phyloP scores from a whole-genome alignment of 1,140 invertebrate species.

The Tribolium madens region DNA sequence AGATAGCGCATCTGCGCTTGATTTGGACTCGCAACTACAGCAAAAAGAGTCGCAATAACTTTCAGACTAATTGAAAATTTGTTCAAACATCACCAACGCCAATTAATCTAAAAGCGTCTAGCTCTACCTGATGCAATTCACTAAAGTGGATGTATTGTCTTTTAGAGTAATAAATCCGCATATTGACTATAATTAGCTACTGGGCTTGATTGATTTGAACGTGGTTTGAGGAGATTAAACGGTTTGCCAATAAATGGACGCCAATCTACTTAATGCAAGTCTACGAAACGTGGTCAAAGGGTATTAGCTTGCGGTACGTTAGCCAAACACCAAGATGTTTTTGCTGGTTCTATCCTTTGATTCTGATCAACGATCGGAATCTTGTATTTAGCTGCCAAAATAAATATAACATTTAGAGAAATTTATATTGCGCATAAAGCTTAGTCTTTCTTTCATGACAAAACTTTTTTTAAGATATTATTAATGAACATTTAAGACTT shows the following conservation, averaged over 20 bases:
- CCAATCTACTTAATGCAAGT: slow-evolving; percentile 36
- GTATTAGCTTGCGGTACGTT: slow-evolving; percentile 46
- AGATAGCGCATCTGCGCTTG: slow-evolving; percentile 14
- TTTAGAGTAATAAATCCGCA: not conserved
- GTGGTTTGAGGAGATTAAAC: not conserved
- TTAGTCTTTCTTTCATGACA: not conserved
- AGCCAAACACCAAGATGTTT: slow-evolving; percentile 44
- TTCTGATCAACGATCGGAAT: not conserved
- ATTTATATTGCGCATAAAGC: too few species aligned
- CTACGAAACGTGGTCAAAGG: slow-evolving; percentile 19
- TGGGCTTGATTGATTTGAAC: not conserved
- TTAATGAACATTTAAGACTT: not conserved
- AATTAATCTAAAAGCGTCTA: slow-evolving; percentile 16
- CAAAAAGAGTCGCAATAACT: not conserved
- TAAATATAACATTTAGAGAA: too few species aligned
- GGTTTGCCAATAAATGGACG: slow-evolving; percentile 1
- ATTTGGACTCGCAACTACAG: not conserved
- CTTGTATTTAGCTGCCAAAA: not conserved
- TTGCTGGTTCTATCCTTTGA: slow-evolving; percentile 2
- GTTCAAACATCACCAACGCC: not conserved
- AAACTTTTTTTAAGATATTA: not conserved
- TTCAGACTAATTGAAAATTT: slow-evolving; percentile 34
- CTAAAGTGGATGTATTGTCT: slow-evolving; percentile 2
- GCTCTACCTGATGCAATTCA: not conserved
- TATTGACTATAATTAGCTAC: not conserved